Conservation (phyloP, 1,140 invertebrate genomes). For the Drosophila tsacasi region DNA sequence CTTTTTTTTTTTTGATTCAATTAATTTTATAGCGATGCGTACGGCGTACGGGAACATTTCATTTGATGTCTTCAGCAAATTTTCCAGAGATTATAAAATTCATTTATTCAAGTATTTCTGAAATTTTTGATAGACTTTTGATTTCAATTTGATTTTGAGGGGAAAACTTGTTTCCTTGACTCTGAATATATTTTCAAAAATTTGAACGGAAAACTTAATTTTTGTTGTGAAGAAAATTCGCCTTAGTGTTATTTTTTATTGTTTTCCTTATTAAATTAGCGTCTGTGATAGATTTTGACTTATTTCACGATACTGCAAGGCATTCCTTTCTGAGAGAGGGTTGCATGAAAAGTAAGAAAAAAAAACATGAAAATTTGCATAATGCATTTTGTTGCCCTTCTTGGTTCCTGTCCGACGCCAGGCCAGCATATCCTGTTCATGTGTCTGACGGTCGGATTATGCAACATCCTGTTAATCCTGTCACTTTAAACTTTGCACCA, state of each 20-base stretch:
- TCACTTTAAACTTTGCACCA: slow-evolving; percentile 77
- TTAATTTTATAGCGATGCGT: slow-evolving; percentile 64
- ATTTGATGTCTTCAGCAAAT: slow-evolving; percentile 73
- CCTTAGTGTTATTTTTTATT: not conserved
- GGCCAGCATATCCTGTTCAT: slow-evolving; percentile 70
- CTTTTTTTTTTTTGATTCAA: slow-evolving; percentile 68
- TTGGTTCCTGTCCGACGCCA: slow-evolving; percentile 35
- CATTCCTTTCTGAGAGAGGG: slow-evolving; percentile 8
- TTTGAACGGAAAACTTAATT: not conserved
- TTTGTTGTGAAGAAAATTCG: not conserved
- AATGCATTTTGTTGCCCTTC: slow-evolving; percentile 50
- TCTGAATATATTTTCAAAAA: not conserved
- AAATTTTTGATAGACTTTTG: slow-evolving; percentile 20
- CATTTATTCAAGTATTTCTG: slow-evolving; percentile 49
- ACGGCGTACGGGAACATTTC: slow-evolving; percentile 58
- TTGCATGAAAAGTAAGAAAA: slow-evolving; percentile 18
- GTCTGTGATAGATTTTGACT: not conserved
- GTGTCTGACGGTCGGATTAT: slow-evolving; percentile 79
- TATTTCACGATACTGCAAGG: not conserved
- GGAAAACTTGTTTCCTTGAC: slow-evolving; percentile 2
- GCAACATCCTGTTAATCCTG: slow-evolving; percentile 85
- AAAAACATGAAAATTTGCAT: slow-evolving; percentile 38
- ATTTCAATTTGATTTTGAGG: slow-evolving; percentile 13
- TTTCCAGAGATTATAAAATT: slow-evolving; percentile 58
- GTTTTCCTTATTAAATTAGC: not conserved